These are phyloP conservation scores for Falco columbarius DNA, from an alignment of 2,797 vertebrate species.

Conservation along the genomic window DNA sequence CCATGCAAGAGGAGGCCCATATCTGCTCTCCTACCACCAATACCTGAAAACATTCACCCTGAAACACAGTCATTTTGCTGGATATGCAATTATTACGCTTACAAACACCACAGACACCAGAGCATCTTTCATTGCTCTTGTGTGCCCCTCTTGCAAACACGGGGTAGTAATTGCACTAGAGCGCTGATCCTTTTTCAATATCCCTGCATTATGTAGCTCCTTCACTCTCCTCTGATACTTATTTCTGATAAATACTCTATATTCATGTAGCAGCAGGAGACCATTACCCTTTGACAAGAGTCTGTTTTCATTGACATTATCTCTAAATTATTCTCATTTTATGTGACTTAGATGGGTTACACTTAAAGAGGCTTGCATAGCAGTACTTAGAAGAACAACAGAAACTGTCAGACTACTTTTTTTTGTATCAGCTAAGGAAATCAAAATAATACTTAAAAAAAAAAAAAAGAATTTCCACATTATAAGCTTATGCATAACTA, in stretches of 20 bases:
- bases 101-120: neutral
- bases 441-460: neutral
- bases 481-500: neutral
- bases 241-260: neutral
- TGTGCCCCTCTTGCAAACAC: neutral
- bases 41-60: neutral
- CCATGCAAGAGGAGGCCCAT: rapidly evolving
- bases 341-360: neutral
- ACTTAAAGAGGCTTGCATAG: neutral
- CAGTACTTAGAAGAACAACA: neutral
- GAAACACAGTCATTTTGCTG: neutral
- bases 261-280: constrained; percentile 10
- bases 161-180: neutral
- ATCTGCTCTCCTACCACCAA: neutral
- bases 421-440: neutral
- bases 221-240: neutral
- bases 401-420: neutral
- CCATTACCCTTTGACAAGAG: neutral
- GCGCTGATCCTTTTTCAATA: neutral
- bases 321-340: constrained; percentile 26
- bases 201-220: neutral
- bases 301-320: neutral
- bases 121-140: rapidly evolving
- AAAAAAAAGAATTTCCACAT: neutral
- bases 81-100: neutral